Percentiles rank a stretch among this genome's conserved stretches.
Evolutionary conservation across 37 sponge, comb jelly and placozoan species (phyloP).

Genomic region (Agelas oroides): DNA sequence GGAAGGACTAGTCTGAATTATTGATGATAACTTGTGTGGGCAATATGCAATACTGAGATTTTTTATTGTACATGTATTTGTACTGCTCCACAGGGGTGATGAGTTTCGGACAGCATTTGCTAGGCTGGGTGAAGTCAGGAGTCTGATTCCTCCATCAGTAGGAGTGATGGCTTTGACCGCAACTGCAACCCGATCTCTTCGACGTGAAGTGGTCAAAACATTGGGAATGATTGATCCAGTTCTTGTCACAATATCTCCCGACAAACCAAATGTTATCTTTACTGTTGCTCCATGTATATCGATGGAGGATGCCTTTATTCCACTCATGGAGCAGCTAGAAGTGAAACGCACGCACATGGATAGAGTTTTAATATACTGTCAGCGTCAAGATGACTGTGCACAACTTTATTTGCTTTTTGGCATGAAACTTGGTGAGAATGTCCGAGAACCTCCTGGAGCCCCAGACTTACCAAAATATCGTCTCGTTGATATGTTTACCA

Average conservation of each 20-base stretch:
- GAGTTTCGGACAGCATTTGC: constrained; percentile 11
- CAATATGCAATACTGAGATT: too few species aligned
- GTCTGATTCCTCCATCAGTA: constrained; percentile 27
- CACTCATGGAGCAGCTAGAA: background rate
- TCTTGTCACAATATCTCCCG: constrained; percentile 4
- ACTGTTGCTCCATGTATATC: background rate
- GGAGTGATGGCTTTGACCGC: constrained; percentile 55
- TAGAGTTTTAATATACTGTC: constrained; percentile 40
- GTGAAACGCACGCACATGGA: background rate
- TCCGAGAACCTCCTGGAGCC: constrained; percentile 32
- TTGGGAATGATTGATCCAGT: constrained; percentile 20
- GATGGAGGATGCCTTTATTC: constrained; percentile 17
- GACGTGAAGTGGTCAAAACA: background rate
- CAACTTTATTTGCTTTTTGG: constrained; percentile 29
- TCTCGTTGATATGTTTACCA: constrained; percentile 45
- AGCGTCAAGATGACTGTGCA: constrained; percentile 16
- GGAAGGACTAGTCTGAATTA: too few species aligned
- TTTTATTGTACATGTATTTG: too few species aligned
- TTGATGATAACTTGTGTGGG: too few species aligned
- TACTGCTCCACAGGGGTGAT: constrained; percentile 31
- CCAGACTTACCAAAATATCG: constrained; percentile 27
- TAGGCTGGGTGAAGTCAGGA: constrained; percentile 43
- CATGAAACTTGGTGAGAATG: constrained; percentile 1
- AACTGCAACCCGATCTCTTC: constrained; percentile 12
- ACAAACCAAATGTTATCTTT: constrained; percentile 22